Evolutionary conservation across 1,140 invertebrate genomes (phyloP), one percentile per base, ranked within the genome.

Genomic region (Brachionus koreanus): DNA sequence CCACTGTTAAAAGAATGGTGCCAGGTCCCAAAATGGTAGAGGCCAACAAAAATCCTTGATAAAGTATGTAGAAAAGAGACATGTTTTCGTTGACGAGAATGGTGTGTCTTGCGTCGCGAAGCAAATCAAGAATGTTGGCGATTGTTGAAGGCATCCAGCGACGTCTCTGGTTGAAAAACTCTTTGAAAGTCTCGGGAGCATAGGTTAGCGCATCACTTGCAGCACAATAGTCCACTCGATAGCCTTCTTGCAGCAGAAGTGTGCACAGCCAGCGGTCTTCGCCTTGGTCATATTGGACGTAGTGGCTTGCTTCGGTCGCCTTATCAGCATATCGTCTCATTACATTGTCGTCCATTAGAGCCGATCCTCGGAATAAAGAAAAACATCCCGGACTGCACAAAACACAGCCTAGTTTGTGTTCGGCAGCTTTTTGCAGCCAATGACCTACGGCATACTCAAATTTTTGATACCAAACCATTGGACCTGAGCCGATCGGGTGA

Each of bases 211-310:
- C 91, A 85, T 92, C 91, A 3, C 91, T 90, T 5, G 91, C 91
- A 3, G 92, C 91, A 83, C 89, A 91, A 86, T 92, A 92, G 83
- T 92, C 92, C 4, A 92, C 91, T 61, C 91, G 86, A 84, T 91
- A 92, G 23, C 91, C 91, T 85, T 91, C 87, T 85, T 92, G 92
- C 1, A 92, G 87, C 3, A 92, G 86, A 3, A 92, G 85, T 6
- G 91, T 92, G 83, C 91, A 92, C 4, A 92, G 85, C 92, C 91
- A 92, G 42, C 91, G 88, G 86, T 92, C 91, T 85, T 92, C 91
- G 57, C 91, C 84, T 84, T 91, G 90, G 46, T 83, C 82, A 83
- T 86, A 88, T 83, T 87, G 87, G 0, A 88, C 84, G 79, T 86
- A 85, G 16, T 88, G 85, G 6, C 83, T 83, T 6, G 87, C 86